Conservation (phyloP, 1,140 invertebrate species). For the Pemphigus obesinymphae region DNA sequence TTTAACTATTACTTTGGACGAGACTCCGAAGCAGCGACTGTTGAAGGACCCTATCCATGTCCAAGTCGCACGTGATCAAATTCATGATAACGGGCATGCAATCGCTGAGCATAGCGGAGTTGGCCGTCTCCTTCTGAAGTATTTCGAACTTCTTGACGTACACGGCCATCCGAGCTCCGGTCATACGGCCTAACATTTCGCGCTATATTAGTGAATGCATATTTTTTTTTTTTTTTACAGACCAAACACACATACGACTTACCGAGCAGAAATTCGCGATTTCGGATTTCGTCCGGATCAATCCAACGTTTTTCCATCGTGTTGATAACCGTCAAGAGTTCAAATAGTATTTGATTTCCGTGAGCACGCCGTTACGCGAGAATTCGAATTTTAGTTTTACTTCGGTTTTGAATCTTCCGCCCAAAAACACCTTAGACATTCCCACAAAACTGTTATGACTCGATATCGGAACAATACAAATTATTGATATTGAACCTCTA, state of each 20-base stretch:
- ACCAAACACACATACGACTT: background rate
- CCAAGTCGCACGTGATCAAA: background rate
- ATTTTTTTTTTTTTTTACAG: too few relatives aligned
- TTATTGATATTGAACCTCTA: background rate
- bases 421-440: slow-evolving; percentile 28
- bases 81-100: slow-evolving; percentile 13
- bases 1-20: background rate
- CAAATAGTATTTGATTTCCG: background rate
- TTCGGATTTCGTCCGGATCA: background rate
- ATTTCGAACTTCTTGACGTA: slow-evolving; percentile 25
- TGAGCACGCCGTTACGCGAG: background rate
- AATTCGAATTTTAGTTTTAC: background rate
- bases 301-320: background rate
- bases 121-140: slow-evolving; percentile 1
- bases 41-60: background rate
- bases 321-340: background rate
- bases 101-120: background rate
- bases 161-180: background rate
- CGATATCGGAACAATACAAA: too few relatives aligned
- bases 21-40: background rate
- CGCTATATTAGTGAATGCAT: too few relatives aligned
- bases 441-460: background rate
- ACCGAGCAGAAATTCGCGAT: background rate
- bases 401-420: slow-evolving; percentile 14
- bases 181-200: background rate